Evolutionary conservation across 2,797 vertebrate species (phyloP), one percentile per base, ranked within the genome.

Genomic region (Diceros bicornis): DNA sequence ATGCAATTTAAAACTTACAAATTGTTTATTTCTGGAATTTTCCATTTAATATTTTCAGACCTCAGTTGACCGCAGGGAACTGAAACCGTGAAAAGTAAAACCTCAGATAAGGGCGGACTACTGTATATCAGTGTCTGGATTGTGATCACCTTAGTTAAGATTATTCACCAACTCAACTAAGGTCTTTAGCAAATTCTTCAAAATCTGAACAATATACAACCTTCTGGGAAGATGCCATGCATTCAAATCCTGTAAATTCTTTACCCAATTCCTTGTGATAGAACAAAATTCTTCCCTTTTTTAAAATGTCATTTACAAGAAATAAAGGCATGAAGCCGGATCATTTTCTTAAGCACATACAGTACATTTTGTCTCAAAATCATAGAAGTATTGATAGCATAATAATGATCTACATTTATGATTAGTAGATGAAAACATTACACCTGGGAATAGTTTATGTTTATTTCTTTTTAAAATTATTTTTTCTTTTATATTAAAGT

Each of bases 281-380:
- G 20, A 74, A 77, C 32, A 92, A 79, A 85, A 29, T 68, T 41
- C 21, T 90, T 72, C 6, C n/a, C 6, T 89, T 81, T 82, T 37
- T 7, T 23, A 77, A 85, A 44, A 64, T 29, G 69, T 68, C 34
- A 84, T 68, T 82, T 93, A 29, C 2, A 61, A 86, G 44, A 52
- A 89, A 52, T 13, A 55, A 89, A 61, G 6, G 44, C 72, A 52
- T 34, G 32, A 57, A 61, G 6, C 6, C 55, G 23, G 62, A 66
- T 50, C 12, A 77, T 81, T 91, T 89, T 64, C 66, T 91, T 81
- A 81, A 47, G 18, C 55, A 72, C 6, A 72, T 47, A 16, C 13
- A 96, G 25, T 3, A 10, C 79, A 47, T n/a, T 91, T 92, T 89
- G 11, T 81, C 27, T 93, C 18, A 29, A 94, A 94, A 77, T 82